Evolutionary conservation across 2,888 invertebrate genomes (phyloP), one percentile per base, ranked within the genome.

Genomic region (Mythimna impura): DNA sequence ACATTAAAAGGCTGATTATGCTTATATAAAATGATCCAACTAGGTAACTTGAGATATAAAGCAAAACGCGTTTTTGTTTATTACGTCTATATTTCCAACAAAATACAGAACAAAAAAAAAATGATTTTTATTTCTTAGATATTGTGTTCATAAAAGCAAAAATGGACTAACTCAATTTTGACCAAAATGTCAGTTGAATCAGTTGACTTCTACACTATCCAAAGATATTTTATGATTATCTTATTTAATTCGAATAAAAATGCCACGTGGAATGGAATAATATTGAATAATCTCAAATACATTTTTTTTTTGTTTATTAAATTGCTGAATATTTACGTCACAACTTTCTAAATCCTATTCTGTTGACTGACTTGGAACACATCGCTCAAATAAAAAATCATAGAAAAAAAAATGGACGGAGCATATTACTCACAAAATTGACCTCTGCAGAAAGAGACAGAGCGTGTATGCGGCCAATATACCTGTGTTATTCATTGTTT

Each of bases 251-350:
- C 8, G 7, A 47, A 66, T 60, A 58, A 34, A 5, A 73, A 62
- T 34, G 20, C 17, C 30, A 22, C 2, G 14, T 52, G 50, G 55
- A 78, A 63, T 70, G 43, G 3, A 47, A 40, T 30, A 25, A 60
- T 50, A 34, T 5, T 20, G 17, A n/a, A 57, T 57, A 50, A 75
- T 58, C 73, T 58, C 57, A 30, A 47, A 47, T 36, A 25, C 14
- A 7, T 14, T 43, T 7, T 14, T 40, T 17, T 20, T 57, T n/a
- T 40, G 4, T 34, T 2, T 3, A 43, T 52, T 20, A 8, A 22
- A 34, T 25, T 70, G 63, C 25, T 17, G 14, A n/a, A 69, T 43
- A 0, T 52, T 40, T 6, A 40, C 25, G 64, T 52, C 34, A 68
- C 25, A 61, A 34, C 10, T 67, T 47, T 34, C 30, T 43, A 30